Base-by-base conservation (phyloP, 1,140 invertebrate species). In the Apocrypta bakeri region DNA sequence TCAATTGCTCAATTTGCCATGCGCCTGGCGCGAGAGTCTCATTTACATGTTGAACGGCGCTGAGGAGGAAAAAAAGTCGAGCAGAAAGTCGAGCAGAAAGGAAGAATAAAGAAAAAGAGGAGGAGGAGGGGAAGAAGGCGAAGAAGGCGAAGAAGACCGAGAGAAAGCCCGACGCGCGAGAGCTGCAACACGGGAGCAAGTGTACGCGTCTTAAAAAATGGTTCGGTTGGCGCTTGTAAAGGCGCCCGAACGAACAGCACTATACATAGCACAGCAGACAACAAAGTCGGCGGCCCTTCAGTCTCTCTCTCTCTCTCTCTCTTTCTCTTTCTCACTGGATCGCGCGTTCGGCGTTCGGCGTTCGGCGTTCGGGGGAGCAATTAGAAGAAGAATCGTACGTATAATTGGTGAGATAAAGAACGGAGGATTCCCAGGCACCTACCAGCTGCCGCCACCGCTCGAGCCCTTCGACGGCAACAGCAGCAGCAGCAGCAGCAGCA, bases 361-460 rank as follows among this genome's bases (percentile, higher is more conserved):
- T n/a, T n/a, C 14, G 7, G 63, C 48, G 56, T 21, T 17, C 63
- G 56, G 40, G 24, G 63, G 77, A 78, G 56, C 75, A 64, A 66
- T 78, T 64, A 78, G 75, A 78, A 37, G 33, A 40, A 78, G 63
- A 64, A 66, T 66, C 61, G 75, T 56, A 66, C 61, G 87, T 89
- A 87, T 89, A 89, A 89, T 89, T 89, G 87, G 85, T 85, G 85
- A 86, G 87, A 87, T 88, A 86, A 88, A 88, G 87, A 87, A 86
- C 86, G 85, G 85, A 87, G 86, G 85, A 87, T 89, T 88, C 88
- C 88, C 88, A 89, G 87, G 88, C 87, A 89, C 86, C 87, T 87
- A 87, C 87, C 88, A 88, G 86, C 88, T 88, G 88, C 88, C 83
- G 84, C 81, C 82, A 82, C 83, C 64, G 37, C 73, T 81, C 40